These are phyloP conservation scores for Sardina pilchardus DNA, from an alignment of 2,113 vertebrate species.

Conservation along the genomic window DNA sequence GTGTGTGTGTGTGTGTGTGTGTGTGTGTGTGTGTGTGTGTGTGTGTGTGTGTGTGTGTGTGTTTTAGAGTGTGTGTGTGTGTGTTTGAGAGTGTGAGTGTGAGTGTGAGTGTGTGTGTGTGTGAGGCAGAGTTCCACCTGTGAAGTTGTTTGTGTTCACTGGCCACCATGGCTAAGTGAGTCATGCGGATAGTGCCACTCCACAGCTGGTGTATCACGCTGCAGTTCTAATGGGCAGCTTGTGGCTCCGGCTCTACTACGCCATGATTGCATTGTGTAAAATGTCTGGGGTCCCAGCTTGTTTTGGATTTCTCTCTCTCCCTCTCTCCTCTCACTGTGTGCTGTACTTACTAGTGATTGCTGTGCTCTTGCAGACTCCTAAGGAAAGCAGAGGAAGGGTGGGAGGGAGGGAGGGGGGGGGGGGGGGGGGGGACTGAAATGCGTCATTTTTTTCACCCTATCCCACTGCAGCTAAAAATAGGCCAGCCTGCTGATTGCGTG, in stretches of 20 bases:
- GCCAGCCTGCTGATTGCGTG: conserved; percentile 57
- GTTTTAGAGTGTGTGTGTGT: not conserved
- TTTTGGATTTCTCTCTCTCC: not conserved
- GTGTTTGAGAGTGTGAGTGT: no score
- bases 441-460: conserved; percentile 60
- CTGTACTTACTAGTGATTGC: not conserved
- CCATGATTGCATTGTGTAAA: not conserved
- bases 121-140: not conserved
- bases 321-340: conserved; percentile 5
- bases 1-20: not conserved
- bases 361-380: not conserved
- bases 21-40: not conserved
- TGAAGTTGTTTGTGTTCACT: not conserved
- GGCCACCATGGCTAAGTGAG: not conserved
- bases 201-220: not conserved
- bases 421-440: conserved; percentile 52
- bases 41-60: no score
- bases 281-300: not conserved
- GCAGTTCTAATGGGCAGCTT: not conserved
- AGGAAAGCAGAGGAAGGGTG: not conserved
- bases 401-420: conserved; percentile 30
- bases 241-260: not conserved
- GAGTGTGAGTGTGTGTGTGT: not conserved
- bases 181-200: not conserved
- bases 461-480: conserved; percentile 69